Conservation (phyloP, 2,113 vertebrate genomes). For the Loxodonta africana region DNA sequence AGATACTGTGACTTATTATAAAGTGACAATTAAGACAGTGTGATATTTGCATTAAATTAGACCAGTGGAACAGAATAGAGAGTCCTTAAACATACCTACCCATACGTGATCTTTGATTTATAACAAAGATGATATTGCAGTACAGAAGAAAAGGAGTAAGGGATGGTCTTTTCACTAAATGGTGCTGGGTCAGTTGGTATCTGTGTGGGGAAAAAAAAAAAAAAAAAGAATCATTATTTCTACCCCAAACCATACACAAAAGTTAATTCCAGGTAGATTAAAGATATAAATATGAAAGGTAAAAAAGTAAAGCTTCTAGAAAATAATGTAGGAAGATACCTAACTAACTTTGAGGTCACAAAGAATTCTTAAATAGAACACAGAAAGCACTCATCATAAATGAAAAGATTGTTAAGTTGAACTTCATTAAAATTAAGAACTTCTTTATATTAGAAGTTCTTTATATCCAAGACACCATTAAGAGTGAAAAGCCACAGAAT, state of each 20-base stretch:
- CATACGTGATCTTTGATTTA: slow-evolving; percentile 15
- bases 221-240: not conserved
- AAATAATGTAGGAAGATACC: not conserved
- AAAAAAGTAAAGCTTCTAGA: not conserved
- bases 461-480: not conserved
- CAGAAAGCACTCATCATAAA: not conserved
- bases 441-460: not conserved
- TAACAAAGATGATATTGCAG: not conserved
- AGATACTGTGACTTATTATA: slow-evolving; percentile 10
- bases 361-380: not conserved
- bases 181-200: not conserved
- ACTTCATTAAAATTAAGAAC: not conserved
- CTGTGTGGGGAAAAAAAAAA: not conserved
- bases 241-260: not conserved
- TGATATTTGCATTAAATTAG: slow-evolving; percentile 1
- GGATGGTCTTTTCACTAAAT: not conserved
- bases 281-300: not conserved
- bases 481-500: not conserved
- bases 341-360: not conserved
- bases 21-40: not conserved
- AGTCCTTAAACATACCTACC: not conserved
- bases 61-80: not conserved
- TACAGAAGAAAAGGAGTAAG: not conserved
- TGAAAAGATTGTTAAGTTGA: not conserved
- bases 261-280: slow-evolving; percentile 23